Evolutionary conservation across 2,888 invertebrate genomes (phyloP).

Genomic region (Empis livida): DNA sequence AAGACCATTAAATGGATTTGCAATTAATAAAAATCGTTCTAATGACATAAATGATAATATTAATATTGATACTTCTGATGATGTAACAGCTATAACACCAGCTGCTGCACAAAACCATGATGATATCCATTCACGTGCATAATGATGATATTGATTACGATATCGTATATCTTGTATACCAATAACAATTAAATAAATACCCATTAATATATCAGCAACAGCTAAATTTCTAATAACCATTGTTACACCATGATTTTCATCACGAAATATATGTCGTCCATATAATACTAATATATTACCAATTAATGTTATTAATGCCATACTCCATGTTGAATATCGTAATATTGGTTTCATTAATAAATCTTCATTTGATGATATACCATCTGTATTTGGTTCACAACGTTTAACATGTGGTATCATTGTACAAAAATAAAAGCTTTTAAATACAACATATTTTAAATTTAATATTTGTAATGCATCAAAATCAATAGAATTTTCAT

Average conservation of each 20-base stretch:
- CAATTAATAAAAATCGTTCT: constrained; percentile 51
- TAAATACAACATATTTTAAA: constrained; percentile 45
- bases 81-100: constrained; percentile 51
- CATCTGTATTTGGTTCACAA: constrained; percentile 49
- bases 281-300: constrained; percentile 52
- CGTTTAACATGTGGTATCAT: constrained; percentile 43
- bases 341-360: constrained; percentile 44
- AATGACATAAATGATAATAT: constrained; percentile 56
- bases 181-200: constrained; percentile 49
- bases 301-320: constrained; percentile 43
- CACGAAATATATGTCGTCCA: constrained; percentile 44
- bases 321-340: constrained; percentile 48
- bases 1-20: constrained; percentile 44
- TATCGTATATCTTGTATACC: constrained; percentile 46
- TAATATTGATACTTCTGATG: constrained; percentile 55
- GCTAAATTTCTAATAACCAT: constrained; percentile 53
- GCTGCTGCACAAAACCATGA: constrained; percentile 50
- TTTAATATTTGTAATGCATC: constrained; percentile 37
- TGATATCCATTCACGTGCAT: constrained; percentile 49
- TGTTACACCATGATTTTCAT: constrained; percentile 49
- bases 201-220: constrained; percentile 54
- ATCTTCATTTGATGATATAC: constrained; percentile 48
- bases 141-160: constrained; percentile 43
- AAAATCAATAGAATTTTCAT: constrained; percentile 35
- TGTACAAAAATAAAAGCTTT: constrained; percentile 49